These are phyloP conservation scores for Eretmocerus hayati DNA, from an alignment of 2,888 invertebrate species.

Conservation along the genomic window DNA sequence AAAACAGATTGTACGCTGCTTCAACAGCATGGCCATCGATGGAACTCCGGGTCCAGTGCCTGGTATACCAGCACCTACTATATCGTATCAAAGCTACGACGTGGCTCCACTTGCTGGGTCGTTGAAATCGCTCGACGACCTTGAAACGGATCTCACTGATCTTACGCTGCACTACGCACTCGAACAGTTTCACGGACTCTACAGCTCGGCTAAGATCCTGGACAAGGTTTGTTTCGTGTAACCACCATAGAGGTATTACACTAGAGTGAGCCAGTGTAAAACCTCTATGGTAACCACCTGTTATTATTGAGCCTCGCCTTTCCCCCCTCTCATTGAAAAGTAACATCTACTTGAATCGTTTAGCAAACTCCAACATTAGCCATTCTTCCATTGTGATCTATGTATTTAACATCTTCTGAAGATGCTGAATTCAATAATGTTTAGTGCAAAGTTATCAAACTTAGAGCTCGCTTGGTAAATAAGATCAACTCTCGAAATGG, in stretches of 20 bases:
- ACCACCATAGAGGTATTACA: not conserved
- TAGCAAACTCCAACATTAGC: too few species aligned
- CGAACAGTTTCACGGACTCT: conserved; percentile 45
- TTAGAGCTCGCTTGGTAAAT: too few species aligned
- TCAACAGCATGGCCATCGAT: conserved; percentile 40
- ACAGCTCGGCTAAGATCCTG: conserved; percentile 39
- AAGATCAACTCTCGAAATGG: too few species aligned
- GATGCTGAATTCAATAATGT: too few species aligned
- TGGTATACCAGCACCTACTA: conserved; percentile 43
- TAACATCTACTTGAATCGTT: too few species aligned
- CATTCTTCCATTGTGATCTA: too few species aligned
- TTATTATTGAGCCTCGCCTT: too few species aligned
- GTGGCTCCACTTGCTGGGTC: conserved; percentile 37
- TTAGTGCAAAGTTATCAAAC: too few species aligned
- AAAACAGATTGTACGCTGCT: conserved; percentile 60
- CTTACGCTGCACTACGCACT: conserved; percentile 45
- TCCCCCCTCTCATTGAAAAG: too few species aligned
- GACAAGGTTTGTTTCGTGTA: conserved; percentile 37
- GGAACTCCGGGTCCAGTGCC: conserved; percentile 43
- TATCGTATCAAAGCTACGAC: conserved; percentile 43
- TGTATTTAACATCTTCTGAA: too few species aligned
- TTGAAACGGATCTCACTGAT: conserved; percentile 40
- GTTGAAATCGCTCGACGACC: conserved; percentile 33
- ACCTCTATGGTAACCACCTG: too few species aligned
- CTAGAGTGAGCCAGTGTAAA: not conserved